These are phyloP conservation scores for Perca schrenkii DNA, from an alignment of 2,113 vertebrate species.

Conservation along the genomic window DNA sequence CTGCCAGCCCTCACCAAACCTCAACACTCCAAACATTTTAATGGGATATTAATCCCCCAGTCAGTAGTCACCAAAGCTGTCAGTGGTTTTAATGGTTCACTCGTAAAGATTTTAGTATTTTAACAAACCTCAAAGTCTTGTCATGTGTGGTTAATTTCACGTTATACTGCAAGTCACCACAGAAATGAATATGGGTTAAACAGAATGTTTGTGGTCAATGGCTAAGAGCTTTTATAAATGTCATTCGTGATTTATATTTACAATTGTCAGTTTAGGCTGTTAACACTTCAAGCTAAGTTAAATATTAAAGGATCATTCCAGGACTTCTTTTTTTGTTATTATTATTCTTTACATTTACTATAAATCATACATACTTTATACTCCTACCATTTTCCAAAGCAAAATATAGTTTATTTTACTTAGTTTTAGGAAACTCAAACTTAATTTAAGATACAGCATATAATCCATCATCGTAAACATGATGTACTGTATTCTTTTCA, in stretches of 20 bases:
- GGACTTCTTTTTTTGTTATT: not conserved
- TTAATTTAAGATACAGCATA: too few relatives aligned
- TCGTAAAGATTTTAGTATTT: constrained; percentile 50
- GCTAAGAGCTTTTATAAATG: constrained; percentile 11
- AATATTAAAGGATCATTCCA: not conserved
- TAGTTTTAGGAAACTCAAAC: not conserved
- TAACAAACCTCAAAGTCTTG: constrained; percentile 53
- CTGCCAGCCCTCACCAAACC: constrained; percentile 59
- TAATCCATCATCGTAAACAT: not conserved
- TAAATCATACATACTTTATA: not conserved
- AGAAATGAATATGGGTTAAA: constrained; percentile 17
- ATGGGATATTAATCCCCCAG: constrained; percentile 46
- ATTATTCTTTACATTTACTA: not conserved
- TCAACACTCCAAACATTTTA: constrained; percentile 51
- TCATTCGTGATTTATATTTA: constrained; percentile 27
- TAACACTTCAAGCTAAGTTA: not conserved
- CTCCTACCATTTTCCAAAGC: constrained; percentile 2
- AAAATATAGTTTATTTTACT: not conserved
- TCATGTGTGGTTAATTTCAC: constrained; percentile 16
- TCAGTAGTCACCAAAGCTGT: constrained; percentile 44
- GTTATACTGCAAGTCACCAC: not conserved
- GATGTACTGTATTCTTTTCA: not conserved
- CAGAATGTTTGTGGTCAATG: constrained; percentile 27
- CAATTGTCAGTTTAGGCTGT: not conserved
- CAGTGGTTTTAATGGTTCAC: constrained; percentile 13